phyloP scores from a whole-genome alignment of 2,888 invertebrate genomes.

The Encarsia formosa region DNA sequence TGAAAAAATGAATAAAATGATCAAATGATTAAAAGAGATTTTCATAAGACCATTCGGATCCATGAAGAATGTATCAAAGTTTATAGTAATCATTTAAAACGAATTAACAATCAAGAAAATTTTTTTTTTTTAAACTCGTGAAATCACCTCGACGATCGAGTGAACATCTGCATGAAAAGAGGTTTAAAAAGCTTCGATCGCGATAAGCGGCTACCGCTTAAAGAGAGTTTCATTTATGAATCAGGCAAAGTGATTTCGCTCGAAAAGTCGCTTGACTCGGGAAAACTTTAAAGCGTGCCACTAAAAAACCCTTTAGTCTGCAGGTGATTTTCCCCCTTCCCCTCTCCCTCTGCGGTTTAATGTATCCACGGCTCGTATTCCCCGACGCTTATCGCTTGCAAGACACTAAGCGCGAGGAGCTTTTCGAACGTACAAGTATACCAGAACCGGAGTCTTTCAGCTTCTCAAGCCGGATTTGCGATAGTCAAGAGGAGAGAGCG shows the following conservation, averaged over 20 bases:
- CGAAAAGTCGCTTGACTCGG: slow-evolving; percentile 7
- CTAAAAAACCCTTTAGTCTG: slow-evolving; percentile 18
- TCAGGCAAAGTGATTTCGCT: slow-evolving; percentile 17
- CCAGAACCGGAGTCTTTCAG: slow-evolving; percentile 6
- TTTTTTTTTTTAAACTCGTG: too few relatives aligned
- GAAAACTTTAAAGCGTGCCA: slow-evolving; percentile 13
- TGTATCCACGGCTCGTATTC: slow-evolving; percentile 12
- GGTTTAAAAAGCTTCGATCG: not conserved
- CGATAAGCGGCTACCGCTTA: slow-evolving; percentile 9
- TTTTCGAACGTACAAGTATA: slow-evolving; percentile 12
- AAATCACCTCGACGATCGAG: too few relatives aligned
- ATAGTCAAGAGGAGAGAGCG: too few relatives aligned
- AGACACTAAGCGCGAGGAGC: slow-evolving; percentile 21
- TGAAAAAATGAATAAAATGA: too few relatives aligned
- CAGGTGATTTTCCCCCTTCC: slow-evolving; percentile 11
- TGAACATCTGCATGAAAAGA: slow-evolving; percentile 9
- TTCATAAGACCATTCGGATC: too few relatives aligned
- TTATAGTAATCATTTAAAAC: too few relatives aligned
- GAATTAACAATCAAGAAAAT: too few relatives aligned
- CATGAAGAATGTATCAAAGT: too few relatives aligned
- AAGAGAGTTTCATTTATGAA: slow-evolving; percentile 21
- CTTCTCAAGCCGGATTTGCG: too few relatives aligned
- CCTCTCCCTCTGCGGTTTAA: slow-evolving; percentile 2
- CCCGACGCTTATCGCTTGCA: slow-evolving; percentile 21
- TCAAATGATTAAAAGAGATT: too few relatives aligned